Evolutionary conservation across 2,113 vertebrate genomes (phyloP).

Genomic region (Lepus americanus): DNA sequence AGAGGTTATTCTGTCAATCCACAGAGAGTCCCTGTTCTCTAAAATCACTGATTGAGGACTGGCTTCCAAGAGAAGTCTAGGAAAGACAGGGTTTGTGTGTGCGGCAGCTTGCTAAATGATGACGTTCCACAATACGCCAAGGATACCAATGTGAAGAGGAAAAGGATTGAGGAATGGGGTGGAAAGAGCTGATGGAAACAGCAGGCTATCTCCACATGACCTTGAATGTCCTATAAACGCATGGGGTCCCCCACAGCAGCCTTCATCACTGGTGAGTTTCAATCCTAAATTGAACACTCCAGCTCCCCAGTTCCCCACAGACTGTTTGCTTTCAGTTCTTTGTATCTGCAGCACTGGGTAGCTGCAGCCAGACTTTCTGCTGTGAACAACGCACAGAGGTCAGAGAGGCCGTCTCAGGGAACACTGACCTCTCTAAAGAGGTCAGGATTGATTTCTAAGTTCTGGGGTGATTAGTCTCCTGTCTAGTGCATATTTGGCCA

Average conservation of each 20-base stretch:
- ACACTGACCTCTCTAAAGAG: slow-evolving; percentile 27
- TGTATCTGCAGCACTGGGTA: too few relatives aligned
- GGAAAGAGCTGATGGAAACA: background rate
- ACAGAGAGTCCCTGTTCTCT: background rate
- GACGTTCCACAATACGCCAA: background rate
- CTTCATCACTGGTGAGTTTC: background rate
- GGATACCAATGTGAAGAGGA: background rate
- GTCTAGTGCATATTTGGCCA: background rate
- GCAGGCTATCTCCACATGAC: background rate
- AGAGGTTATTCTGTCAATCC: background rate
- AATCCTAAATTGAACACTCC: background rate
- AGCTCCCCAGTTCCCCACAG: background rate
- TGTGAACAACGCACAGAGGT: background rate
- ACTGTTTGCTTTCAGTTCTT: background rate
- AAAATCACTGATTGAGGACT: background rate
- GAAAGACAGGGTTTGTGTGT: background rate
- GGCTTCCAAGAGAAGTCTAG: background rate
- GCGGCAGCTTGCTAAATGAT: slow-evolving; percentile 1
- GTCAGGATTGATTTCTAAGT: slow-evolving; percentile 16
- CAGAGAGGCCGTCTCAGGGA: background rate
- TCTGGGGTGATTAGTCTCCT: slow-evolving; percentile 12
- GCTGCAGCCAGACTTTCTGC: background rate
- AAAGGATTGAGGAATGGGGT: background rate
- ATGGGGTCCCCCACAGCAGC: background rate
- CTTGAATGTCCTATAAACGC: background rate